Evolutionary conservation across 2,113 vertebrate species (phyloP), one percentile per base, ranked within the genome.

Genomic region (Centropristis striata): DNA sequence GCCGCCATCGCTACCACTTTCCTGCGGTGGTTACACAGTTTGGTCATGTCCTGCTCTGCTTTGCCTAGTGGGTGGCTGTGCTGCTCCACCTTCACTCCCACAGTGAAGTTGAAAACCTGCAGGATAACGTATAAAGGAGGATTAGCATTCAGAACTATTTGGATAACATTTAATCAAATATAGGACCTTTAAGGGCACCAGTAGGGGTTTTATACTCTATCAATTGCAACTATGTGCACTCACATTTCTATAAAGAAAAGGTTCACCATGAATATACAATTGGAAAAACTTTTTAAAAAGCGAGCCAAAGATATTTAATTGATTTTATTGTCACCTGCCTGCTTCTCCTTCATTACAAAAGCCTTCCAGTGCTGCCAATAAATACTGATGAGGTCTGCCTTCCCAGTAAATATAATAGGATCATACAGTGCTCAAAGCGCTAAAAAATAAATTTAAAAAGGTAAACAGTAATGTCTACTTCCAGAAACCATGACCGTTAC

Each of bases 1-100:
- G 97, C 96, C 63, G 97, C 96, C 96, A 97, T 97, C 20, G 97
- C 97, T 77, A 97, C 96, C 55, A 97, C 96, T 97, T 98, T 98
- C 97, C 97, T 94, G 41, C 96, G 95, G 91, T 98, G 97, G 93
- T 97, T 98, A 86, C 97, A 98, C 84, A 98, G 96, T 95, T 98
- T 98, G 94, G 97, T 97, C 97, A 98, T 97, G 89, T 98, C 97
- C 93, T 97, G 96, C 90, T 98, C 96, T 37, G 96, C 92, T 94
- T 96, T 97, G 90, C 96, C 94, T 46, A 95, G 84, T 37, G 88
- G 94, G 71, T 94, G 94, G 90, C 92, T 94, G 85, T 94, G 93
- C 90, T 95, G 94, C 78, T 93, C 95, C 86, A 97, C 96, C 89
- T 90, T 95, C 83, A 96, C 96, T 86, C 92, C 95, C 67, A 96